phyloP scores from a whole-genome alignment of 2,888 invertebrate genomes.

The Beris morrisii region DNA sequence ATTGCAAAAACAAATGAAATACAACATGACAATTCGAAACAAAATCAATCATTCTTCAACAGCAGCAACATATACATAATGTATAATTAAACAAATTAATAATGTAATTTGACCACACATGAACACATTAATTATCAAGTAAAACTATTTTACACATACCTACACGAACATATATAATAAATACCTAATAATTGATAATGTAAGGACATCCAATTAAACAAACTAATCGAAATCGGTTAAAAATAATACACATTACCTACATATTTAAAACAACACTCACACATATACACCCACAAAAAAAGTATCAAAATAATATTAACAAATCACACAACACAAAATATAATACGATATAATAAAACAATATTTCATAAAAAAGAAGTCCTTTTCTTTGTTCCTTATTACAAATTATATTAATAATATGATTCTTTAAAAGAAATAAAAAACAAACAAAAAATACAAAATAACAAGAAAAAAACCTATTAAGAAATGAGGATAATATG shows the following conservation, averaged over 20 bases:
- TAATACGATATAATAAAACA: constrained; percentile 19
- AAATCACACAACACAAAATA: not conserved
- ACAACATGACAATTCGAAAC: not conserved
- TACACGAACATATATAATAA: not conserved
- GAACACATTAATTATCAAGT: not conserved
- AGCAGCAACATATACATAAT: no score
- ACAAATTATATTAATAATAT: constrained; percentile 10
- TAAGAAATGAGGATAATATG: not conserved
- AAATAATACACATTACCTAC: not conserved
- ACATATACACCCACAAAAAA: constrained; percentile 1
- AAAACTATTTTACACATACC: constrained; percentile 3
- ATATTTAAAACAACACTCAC: constrained; percentile 10
- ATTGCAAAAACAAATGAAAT: not conserved
- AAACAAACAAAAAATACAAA: constrained; percentile 9
- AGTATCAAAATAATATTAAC: not conserved
- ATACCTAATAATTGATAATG: not conserved
- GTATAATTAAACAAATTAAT: not conserved
- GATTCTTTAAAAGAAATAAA: constrained; percentile 4
- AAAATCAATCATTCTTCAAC: no score
- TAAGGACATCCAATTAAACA: not conserved
- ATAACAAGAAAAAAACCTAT: constrained; percentile 16
- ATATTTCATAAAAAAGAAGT: not conserved
- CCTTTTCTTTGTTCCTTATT: constrained; percentile 29
- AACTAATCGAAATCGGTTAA: not conserved
- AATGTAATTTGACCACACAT: constrained; percentile 3